Percentiles rank a stretch among this genome's conserved stretches.
phyloP scores from a whole-genome alignment of 2,113 vertebrate genomes.

The Microcebus tavaratra region DNA sequence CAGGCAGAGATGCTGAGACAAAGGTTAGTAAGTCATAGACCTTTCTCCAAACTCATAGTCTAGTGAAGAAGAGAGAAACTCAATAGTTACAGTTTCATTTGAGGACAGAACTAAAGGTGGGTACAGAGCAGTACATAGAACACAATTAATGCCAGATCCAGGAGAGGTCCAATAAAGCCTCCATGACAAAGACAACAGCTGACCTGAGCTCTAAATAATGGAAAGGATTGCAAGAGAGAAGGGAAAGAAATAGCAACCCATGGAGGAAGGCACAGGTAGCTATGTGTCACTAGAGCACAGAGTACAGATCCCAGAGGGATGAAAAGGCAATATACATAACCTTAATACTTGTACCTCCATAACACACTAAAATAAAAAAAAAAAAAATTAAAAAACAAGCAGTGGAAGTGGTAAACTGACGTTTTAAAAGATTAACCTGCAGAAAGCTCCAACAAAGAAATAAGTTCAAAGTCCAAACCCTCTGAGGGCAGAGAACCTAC shows the following conservation, averaged over 20 bases:
- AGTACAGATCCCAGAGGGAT: not conserved
- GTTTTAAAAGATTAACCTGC: not conserved
- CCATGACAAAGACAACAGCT: not conserved
- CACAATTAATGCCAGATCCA: rapidly evolving
- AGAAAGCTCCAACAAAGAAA: not conserved
- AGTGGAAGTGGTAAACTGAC: not conserved
- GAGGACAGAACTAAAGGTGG: not conserved
- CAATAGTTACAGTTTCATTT: not conserved
- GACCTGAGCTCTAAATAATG: not conserved
- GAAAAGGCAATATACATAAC: not conserved
- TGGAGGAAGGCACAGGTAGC: not conserved
- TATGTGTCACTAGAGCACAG: not conserved
- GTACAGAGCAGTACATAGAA: not conserved
- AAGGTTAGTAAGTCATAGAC: not conserved
- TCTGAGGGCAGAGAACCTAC: not conserved
- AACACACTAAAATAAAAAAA: too few relatives aligned
- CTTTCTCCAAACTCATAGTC: not conserved
- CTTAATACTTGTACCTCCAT: too few relatives aligned
- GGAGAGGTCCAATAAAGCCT: not conserved
- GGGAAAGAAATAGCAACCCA: not conserved
- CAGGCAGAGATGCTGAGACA: not conserved
- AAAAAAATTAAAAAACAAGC: too few relatives aligned
- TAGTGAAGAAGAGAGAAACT: not conserved
- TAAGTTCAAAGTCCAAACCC: not conserved
- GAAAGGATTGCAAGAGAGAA: not conserved